These are phyloP conservation scores for Zygaena filipendulae DNA, from an alignment of 2,888 invertebrate genomes.

Conservation along the genomic window DNA sequence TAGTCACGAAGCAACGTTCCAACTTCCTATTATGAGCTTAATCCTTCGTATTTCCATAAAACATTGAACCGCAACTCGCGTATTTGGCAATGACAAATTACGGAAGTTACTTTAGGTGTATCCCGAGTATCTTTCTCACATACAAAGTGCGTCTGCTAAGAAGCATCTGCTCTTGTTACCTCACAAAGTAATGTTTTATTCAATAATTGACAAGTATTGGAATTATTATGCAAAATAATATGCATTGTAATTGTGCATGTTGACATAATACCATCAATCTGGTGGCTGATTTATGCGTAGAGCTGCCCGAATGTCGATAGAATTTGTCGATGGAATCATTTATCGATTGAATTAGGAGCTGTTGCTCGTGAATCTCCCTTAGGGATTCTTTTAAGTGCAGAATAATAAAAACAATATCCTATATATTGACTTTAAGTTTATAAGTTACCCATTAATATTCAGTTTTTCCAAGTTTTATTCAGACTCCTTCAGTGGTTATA, in stretches of 20 bases:
- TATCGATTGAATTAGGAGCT: too few species aligned
- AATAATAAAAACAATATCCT: too few species aligned
- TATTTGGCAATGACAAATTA: slow-evolving; percentile 59
- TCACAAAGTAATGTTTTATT: slow-evolving; percentile 46
- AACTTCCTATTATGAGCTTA: too few species aligned
- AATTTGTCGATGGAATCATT: slow-evolving; percentile 18
- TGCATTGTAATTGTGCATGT: slow-evolving; percentile 53
- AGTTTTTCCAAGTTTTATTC: too few species aligned
- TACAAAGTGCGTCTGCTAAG: slow-evolving; percentile 30
- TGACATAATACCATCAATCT: slow-evolving; percentile 67
- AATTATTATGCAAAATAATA: slow-evolving; percentile 56
- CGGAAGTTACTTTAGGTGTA: slow-evolving; percentile 17
- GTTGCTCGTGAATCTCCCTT: too few species aligned
- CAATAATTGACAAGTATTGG: slow-evolving; percentile 53
- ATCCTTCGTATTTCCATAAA: slow-evolving; percentile 38
- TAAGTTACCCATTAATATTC: too few species aligned
- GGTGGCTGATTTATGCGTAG: slow-evolving; percentile 47
- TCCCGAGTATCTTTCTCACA: slow-evolving; percentile 35
- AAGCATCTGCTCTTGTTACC: slow-evolving; percentile 40
- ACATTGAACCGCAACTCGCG: slow-evolving; percentile 19
- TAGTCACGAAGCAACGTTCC: too few species aligned
- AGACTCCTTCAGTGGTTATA: too few species aligned
- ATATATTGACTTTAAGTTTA: too few species aligned
- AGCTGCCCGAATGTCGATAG: slow-evolving; percentile 22
- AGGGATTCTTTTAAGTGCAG: too few species aligned